Conservation (phyloP, 2,797 vertebrate species). For the Luscinia luscinia region DNA sequence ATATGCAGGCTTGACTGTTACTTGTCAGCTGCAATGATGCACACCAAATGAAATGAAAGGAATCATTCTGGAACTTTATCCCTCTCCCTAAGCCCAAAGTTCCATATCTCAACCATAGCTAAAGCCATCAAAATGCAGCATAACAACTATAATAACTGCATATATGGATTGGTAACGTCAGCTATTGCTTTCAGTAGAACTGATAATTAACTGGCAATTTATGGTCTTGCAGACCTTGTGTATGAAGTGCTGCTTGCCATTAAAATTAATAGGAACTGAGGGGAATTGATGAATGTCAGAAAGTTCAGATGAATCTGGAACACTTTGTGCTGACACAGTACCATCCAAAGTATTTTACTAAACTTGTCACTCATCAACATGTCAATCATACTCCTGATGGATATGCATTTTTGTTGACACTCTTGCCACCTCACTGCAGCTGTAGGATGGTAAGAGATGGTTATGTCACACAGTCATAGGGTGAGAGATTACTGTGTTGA, state of each 20-base stretch:
- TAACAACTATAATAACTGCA: not conserved
- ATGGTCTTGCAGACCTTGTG: not conserved
- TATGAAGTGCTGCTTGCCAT: not conserved
- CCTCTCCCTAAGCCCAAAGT: not conserved
- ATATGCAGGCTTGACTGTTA: not conserved
- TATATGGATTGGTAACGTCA: not conserved
- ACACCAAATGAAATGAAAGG: not conserved
- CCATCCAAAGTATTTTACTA: not conserved
- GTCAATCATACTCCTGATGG: not conserved
- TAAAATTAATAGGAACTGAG: not conserved
- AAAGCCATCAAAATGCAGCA: not conserved
- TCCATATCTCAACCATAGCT: rapidly evolving
- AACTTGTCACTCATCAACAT: not conserved
- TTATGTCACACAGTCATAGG: not conserved
- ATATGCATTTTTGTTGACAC: not conserved
- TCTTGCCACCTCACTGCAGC: not conserved
- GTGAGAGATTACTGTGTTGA: not conserved
- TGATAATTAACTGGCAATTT: not conserved
- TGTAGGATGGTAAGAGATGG: not conserved
- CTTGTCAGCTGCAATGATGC: not conserved
- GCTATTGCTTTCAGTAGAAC: not conserved
- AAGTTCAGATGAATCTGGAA: not conserved
- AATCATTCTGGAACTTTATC: not conserved
- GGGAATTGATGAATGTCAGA: not conserved
- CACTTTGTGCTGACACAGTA: not conserved